Conservation (phyloP, 2,113 vertebrate genomes). For the Piprites chloris region DNA sequence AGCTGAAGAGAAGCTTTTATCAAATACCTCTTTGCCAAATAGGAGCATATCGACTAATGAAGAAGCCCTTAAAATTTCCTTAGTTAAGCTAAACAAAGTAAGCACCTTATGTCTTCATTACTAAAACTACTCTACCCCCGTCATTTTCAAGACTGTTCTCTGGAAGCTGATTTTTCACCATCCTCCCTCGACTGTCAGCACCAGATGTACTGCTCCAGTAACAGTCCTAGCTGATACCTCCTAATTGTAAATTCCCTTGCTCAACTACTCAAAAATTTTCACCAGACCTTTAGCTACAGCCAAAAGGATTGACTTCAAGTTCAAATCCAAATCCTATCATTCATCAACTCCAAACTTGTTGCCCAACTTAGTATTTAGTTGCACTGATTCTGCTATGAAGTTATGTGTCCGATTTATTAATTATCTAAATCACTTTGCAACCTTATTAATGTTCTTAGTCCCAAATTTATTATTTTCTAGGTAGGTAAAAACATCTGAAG, state of each 20-base stretch:
- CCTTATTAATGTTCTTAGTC: neutral
- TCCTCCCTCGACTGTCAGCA: neutral
- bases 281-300: neutral
- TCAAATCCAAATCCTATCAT: neutral
- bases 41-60: neutral
- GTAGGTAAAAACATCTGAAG: neutral
- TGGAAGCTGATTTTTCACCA: neutral
- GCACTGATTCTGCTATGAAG: neutral
- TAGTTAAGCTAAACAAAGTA: neutral
- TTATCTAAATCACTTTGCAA: neutral
- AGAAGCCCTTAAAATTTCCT: neutral
- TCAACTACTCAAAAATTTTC: neutral
- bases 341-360: neutral
- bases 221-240: neutral
- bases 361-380: neutral
- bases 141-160: neutral
- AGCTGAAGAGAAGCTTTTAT: neutral
- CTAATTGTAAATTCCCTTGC: neutral
- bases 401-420: neutral
- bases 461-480: neutral
- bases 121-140: neutral
- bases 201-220: neutral
- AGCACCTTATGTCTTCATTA: neutral
- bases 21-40: neutral
- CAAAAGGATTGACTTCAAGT: neutral